Evolutionary conservation across 2,888 invertebrate species (phyloP), one percentile per base, ranked within the genome.

Genomic region (Lasioglossum villosulum): DNA sequence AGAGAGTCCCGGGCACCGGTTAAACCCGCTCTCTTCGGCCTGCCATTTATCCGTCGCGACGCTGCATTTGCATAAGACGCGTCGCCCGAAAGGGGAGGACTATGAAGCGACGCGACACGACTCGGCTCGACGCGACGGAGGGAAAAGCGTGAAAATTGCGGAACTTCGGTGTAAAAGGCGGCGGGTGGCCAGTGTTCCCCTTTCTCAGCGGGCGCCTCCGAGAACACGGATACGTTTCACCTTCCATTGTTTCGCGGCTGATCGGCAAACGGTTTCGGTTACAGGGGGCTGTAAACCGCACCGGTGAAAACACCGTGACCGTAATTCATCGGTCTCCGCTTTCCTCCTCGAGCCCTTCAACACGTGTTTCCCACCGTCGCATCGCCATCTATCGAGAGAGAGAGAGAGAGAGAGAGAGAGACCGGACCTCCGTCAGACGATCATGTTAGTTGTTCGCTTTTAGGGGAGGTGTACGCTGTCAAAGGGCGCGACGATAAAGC

Each of bases 111-210:
- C 23, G 68, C 30, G 23, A 5, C 48, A 19, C 48, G 19, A 48
- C 19, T 19, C 16, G 48, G 19, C 45, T 48, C 59, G 73, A 75
- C 42, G 14, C 63, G 63, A 30, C 63, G 30, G 16, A 74, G 56
- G 86, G 90, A 91, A 90, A 90, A 90, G 89, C 90, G 91, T 90
- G 91, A 91, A 90, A 90, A 90, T 90, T 89, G 90, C 87, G 88
- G 88, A 90, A 88, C 83, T 86, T 77, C 77, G 84, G 89, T 89
- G 80, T 68, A 87, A 83, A 88, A 86, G 87, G 68, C 84, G 70
- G 81, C 83, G 84, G 87, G 86, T 90, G 90, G 87, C 74, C 80
- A 4, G 63, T 63, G 80, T 73, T 84, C 85, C 80, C 83, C 81
- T 81, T 86, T 86, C 84, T 56, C 78, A 74, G 71, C 68, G 66